Conservation (phyloP, 2,888 invertebrate genomes). For the Clusia tigrina region DNA sequence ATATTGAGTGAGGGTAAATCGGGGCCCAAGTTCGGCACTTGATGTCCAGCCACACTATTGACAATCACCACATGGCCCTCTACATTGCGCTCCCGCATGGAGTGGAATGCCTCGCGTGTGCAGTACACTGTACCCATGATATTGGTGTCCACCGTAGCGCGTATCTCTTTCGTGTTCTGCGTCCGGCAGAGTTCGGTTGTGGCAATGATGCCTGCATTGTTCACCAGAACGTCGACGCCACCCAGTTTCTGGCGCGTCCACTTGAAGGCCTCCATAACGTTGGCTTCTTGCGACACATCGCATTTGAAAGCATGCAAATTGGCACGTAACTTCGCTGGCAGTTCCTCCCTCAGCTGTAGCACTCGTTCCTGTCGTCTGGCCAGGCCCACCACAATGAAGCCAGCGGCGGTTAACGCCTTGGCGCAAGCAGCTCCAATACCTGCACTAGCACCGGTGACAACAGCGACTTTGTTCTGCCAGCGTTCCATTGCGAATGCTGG, state of each 20-base stretch:
- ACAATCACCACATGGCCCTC: conserved; percentile 68
- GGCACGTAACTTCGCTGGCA: conserved; percentile 40
- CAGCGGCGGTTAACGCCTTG: conserved; percentile 64
- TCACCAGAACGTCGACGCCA: conserved; percentile 70
- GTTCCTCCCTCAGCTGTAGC: conserved; percentile 41
- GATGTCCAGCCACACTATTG: conserved; percentile 63
- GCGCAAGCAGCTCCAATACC: conserved; percentile 70
- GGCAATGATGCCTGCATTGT: conserved; percentile 69
- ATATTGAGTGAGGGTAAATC: conserved; percentile 60
- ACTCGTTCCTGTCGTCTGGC: conserved; percentile 66
- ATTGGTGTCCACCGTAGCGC: conserved; percentile 66
- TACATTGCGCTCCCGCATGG: conserved; percentile 63
- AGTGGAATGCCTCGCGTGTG: conserved; percentile 66
- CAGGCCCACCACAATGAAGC: conserved; percentile 68
- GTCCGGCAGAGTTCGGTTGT: conserved; percentile 48
- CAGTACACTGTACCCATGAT: conserved; percentile 65
- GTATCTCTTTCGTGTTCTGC: conserved; percentile 50
- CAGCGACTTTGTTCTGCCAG: conserved; percentile 70
- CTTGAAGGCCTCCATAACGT: conserved; percentile 67
- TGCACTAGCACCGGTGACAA: conserved; percentile 72
- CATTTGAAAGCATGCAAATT: conserved; percentile 53
- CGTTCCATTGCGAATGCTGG: conserved; percentile 67
- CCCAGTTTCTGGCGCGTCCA: conserved; percentile 66
- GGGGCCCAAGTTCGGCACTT: conserved; percentile 57
- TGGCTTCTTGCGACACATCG: conserved; percentile 67